phyloP scores from a whole-genome alignment of 1,140 invertebrate species.

The Hypothenemus hampei region DNA sequence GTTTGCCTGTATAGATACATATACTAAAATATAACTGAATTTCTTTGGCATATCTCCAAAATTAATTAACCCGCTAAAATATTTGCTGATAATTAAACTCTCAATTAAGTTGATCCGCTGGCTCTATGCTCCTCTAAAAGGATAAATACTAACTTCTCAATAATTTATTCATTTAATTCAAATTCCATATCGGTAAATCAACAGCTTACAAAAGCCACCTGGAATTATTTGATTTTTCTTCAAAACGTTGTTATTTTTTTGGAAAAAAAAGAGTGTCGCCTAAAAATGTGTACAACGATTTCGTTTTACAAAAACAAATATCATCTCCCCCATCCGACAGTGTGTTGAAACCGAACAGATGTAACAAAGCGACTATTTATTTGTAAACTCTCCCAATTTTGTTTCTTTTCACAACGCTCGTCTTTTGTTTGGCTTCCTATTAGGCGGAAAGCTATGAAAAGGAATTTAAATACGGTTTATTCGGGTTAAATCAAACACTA shows the following conservation, averaged over 20 bases:
- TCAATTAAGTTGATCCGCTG: conserved; percentile 25
- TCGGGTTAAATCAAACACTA: too few species aligned
- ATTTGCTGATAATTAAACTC: conserved; percentile 28
- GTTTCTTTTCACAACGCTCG: conserved; percentile 20
- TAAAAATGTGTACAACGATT: too few species aligned
- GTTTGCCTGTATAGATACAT: conserved; percentile 15
- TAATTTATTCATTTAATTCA: conserved; percentile 23
- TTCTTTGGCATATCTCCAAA: conserved; percentile 22
- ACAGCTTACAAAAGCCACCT: conserved; percentile 5
- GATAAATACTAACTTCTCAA: conserved; percentile 18
- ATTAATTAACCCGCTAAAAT: conserved; percentile 29
- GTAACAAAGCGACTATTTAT: conserved; percentile 28
- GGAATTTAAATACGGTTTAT: too few species aligned
- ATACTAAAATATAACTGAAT: conserved; percentile 22
- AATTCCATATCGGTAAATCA: background rate
- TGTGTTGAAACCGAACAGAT: conserved; percentile 23
- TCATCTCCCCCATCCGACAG: conserved; percentile 18
- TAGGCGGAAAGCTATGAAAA: conserved; percentile 6
- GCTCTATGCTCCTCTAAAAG: conserved; percentile 14
- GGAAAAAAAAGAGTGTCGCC: too few species aligned
- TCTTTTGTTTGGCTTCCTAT: conserved; percentile 22
- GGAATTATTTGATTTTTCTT: too few species aligned
- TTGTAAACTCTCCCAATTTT: conserved; percentile 27
- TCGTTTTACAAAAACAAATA: conserved; percentile 26
- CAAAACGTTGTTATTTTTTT: too few species aligned